Evolutionary conservation across 2,113 vertebrate genomes (phyloP).

Genomic region (Alectura lathami): DNA sequence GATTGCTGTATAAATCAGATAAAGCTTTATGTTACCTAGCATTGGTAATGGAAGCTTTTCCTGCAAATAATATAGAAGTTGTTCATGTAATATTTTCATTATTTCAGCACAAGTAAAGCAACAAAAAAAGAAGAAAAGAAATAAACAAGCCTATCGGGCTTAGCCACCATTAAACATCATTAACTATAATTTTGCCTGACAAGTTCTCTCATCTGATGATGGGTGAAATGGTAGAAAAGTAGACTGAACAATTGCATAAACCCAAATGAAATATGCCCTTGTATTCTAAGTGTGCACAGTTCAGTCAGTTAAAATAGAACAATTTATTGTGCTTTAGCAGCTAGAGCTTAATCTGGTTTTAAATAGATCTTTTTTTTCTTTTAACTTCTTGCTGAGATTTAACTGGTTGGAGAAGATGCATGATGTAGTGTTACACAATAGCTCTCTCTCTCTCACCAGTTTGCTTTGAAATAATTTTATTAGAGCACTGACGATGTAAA

Average conservation of each 20-base stretch:
- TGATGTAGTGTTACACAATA: constrained; percentile 38
- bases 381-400: constrained; percentile 59
- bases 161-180: constrained; percentile 75
- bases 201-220: constrained; percentile 72
- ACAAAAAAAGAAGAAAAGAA: constrained; percentile 64
- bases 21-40: constrained; percentile 74
- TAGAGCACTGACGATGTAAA: constrained; percentile 45
- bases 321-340: constrained; percentile 71
- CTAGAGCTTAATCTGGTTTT: constrained; percentile 69
- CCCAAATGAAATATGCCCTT: constrained; percentile 70
- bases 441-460: neutral
- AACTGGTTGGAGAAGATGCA: constrained; percentile 62
- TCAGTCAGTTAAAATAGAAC: constrained; percentile 73
- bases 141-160: constrained; percentile 63
- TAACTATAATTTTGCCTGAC: constrained; percentile 75
- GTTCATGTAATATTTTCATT: constrained; percentile 74
- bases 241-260: constrained; percentile 71
- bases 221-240: constrained; percentile 68
- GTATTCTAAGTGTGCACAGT: constrained; percentile 68
- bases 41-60: constrained; percentile 63
- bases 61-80: constrained; percentile 67
- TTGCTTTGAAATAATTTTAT: constrained; percentile 67
- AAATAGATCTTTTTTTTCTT: constrained; percentile 65
- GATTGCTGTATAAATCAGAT: constrained; percentile 78
- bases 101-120: constrained; percentile 70